Evolutionary conservation across 2,797 vertebrate species (phyloP), one percentile per base, ranked within the genome.

Genomic region (Cyclura pinguis): DNA sequence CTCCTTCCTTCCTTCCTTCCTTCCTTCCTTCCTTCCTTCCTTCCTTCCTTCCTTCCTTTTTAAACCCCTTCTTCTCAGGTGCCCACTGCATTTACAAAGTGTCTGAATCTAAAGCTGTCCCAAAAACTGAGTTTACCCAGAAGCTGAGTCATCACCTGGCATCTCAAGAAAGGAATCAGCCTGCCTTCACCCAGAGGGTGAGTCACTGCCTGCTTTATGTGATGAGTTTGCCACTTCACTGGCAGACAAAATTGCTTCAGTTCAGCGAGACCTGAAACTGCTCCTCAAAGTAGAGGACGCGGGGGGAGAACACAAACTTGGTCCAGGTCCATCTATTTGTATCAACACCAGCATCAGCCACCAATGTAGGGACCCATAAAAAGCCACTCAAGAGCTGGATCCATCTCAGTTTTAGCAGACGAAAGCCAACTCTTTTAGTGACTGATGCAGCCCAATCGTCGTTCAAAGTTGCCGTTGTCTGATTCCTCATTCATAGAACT

Each of bases 91-190:
- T 86, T 90, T 90, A 76, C 78, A 76, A 64, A 38, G 78, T 69
- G 59, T 64, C n/a, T 77, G 55, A 64, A 87, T 77, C 32, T 27
- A n/a, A 89, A 87, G 42, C 42, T 55, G 69, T 62, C 84, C 57
- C 38, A 82, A 87, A 72, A 83, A 90, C 27, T 55, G 55, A 82
- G 76, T 90, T 83, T 87, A 82, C 59, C 42, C 85, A 64, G 16
- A 72, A 52, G 35, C 32, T 86, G 89, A 90, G 64, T 90, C 84
- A 80, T 67, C n/a, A 50, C 69, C 72, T 87, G 78, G 89, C 80
- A 87, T 67, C 85, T 82, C 57, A 82, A 50, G 55, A 90, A 86
- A 73, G 42, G 80, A 83, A 77, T 14, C 24, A 50, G 47, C 59
- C 47, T 67, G 73, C 47, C n/a, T 89, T 89, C 67, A 85, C 73